Evolutionary conservation across 2,888 invertebrate genomes (phyloP), one percentile per base, ranked within the genome.

Genomic region (Eretmocerus hayati): DNA sequence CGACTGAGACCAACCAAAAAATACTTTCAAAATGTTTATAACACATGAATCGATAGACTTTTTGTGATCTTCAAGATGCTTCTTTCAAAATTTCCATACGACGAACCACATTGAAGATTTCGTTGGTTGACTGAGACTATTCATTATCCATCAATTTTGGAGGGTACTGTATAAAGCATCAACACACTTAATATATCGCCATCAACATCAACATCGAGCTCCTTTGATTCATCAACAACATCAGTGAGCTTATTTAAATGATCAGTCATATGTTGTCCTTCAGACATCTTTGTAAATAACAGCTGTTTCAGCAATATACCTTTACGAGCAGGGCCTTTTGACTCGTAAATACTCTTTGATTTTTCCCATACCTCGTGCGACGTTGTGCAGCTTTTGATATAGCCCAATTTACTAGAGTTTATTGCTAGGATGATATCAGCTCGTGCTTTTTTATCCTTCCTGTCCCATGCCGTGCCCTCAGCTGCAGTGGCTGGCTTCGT

Each of bases 301-400:
- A 57, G 42, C 15, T 33, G 40, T 37, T 56, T 56, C 41, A 56
- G 38, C 16, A 56, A 38, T 26, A 39, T 49, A 11, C 54, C 55
- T 39, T 44, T 56, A 39, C 41, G 46, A 1, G 55, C 55, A 22
- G 48, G 54, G 5, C 54, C 54, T 38, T 47, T 39, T 5, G 50
- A 52, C 35, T 50, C 43, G 40, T 53, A 51, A 13, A 48, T 46
- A 21, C 36, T 18, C 9, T 48, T 16, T 9, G 48, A 38, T 32
- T 46, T 50, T 26, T 33, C 19, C 55, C 52, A 54, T 32, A 54
- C 40, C 15, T 39, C 47, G 19, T 42, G 39, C 6, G 56, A 55
- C 21, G 54, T 55, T 20, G 21, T 23, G 38, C 53, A 51, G 42
- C 45, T 43, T 41, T 56, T 55, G 13, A 56, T 33, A 32, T 50